Evolutionary conservation across 2,797 vertebrate genomes (phyloP).

Genomic region (Tympanoctomys barrerae): DNA sequence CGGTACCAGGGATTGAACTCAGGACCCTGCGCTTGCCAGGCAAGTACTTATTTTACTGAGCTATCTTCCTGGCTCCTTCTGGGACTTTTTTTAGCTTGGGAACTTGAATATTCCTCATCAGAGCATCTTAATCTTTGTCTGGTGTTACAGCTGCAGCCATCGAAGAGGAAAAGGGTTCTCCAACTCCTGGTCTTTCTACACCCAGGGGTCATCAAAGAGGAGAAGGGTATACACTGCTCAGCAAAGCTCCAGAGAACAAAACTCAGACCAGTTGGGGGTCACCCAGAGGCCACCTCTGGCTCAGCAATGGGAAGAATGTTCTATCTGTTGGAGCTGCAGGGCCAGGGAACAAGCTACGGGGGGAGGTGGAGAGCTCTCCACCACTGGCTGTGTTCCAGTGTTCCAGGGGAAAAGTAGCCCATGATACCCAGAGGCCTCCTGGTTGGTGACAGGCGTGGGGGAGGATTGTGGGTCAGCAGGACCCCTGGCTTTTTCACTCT

Average conservation of each 20-base stretch:
- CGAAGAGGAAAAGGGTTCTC: neutral
- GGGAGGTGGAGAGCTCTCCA: neutral
- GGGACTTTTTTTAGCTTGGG: neutral
- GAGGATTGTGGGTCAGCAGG: neutral
- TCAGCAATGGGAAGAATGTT: slow-evolving; percentile 32
- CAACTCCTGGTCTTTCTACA: neutral
- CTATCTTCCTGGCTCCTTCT: too few species aligned
- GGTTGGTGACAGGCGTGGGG: neutral
- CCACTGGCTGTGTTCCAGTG: neutral
- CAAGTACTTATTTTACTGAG: too few species aligned
- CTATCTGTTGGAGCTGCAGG: neutral
- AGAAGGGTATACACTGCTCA: neutral
- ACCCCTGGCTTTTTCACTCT: neutral
- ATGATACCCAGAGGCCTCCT: neutral
- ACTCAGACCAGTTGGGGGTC: neutral
- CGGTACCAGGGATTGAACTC: too few species aligned
- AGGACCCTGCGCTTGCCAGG: too few species aligned
- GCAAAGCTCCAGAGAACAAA: neutral
- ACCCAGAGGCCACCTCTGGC: slow-evolving; percentile 30
- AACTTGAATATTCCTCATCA: neutral
- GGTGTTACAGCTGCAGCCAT: neutral
- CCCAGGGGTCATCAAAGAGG: neutral
- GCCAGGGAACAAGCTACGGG: neutral
- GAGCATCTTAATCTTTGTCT: neutral
- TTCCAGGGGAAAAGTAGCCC: neutral